phyloP scores from a whole-genome alignment of 2,113 vertebrate genomes.

The Okapia johnstoni region DNA sequence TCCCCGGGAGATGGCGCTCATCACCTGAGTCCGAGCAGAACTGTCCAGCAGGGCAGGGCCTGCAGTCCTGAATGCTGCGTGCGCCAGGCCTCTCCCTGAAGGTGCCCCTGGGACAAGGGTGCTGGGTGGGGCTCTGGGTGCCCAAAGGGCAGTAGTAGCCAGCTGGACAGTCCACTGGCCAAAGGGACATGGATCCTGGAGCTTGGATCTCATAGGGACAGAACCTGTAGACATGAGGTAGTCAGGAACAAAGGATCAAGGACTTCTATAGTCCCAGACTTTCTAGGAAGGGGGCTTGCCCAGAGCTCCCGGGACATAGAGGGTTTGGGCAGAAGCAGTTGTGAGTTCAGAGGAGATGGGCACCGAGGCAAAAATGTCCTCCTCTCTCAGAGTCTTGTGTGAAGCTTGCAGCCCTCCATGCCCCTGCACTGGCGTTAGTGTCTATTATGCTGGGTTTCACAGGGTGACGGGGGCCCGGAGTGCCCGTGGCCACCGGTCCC shows the following conservation, averaged over 20 bases:
- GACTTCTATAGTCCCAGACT: background rate
- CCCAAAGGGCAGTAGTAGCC: constrained; percentile 89
- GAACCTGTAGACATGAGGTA: constrained; percentile 70
- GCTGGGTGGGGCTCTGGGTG: constrained; percentile 72
- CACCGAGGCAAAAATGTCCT: background rate
- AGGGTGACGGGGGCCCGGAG: too few species aligned
- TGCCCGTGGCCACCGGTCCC: background rate
- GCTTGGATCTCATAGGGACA: constrained; percentile 54
- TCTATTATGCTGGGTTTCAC: background rate
- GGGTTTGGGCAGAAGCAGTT: background rate
- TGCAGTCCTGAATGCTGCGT: constrained; percentile 78
- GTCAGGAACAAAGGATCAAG: background rate
- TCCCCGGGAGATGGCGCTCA: fast-evolving
- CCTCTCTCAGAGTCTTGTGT: background rate
- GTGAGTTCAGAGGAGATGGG: background rate
- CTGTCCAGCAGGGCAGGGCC: constrained; percentile 85
- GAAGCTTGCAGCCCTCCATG: background rate
- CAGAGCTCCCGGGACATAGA: background rate
- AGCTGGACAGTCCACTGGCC: constrained; percentile 80
- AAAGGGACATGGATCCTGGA: background rate
- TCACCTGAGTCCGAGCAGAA: constrained; percentile 91
- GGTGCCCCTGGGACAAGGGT: constrained; percentile 79
- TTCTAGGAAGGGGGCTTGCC: background rate
- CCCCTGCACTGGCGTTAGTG: too few species aligned
- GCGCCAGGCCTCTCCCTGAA: constrained; percentile 79